Evolutionary conservation across 1,140 invertebrate species (phyloP).

Genomic region (Drosophila watanabei): DNA sequence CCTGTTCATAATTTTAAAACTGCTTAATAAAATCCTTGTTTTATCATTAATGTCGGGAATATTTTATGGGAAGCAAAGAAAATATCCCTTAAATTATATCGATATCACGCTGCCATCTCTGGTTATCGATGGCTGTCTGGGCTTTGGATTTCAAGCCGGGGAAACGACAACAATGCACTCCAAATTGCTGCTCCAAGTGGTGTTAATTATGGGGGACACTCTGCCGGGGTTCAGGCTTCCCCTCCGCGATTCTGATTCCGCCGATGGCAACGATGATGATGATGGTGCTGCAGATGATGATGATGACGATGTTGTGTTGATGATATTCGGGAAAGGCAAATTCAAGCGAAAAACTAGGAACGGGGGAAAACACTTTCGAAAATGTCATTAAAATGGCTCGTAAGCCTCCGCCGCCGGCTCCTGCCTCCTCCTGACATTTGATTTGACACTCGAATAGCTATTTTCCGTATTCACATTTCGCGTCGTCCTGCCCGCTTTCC

Average conservation of each 20-base stretch:
- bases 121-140: not conserved
- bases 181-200: conserved; percentile 37
- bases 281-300: not conserved
- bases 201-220: conserved; percentile 39
- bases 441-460: conserved; percentile 79
- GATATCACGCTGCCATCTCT: conserved; percentile 21
- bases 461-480: conserved; percentile 59
- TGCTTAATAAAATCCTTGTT: too few relatives aligned
- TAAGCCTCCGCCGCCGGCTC: conserved; percentile 3
- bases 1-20: not conserved
- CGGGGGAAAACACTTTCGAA: conserved; percentile 60
- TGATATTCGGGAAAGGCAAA: conserved; percentile 10
- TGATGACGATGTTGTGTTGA: conserved; percentile 18
- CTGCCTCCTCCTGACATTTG: conserved; percentile 55
- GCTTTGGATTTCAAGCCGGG: conserved; percentile 4
- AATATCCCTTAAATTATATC: not conserved
- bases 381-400: conserved; percentile 70
- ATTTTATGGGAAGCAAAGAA: not conserved
- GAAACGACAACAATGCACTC: conserved; percentile 37
- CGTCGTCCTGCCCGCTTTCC: not conserved
- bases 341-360: conserved; percentile 1
- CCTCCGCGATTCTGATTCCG: conserved; percentile 7
- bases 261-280: conserved; percentile 1
- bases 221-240: not conserved
- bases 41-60: too few relatives aligned